Evolutionary conservation across 2,113 vertebrate species (phyloP), one percentile per base, ranked within the genome.

Genomic region (Euleptes europaea): DNA sequence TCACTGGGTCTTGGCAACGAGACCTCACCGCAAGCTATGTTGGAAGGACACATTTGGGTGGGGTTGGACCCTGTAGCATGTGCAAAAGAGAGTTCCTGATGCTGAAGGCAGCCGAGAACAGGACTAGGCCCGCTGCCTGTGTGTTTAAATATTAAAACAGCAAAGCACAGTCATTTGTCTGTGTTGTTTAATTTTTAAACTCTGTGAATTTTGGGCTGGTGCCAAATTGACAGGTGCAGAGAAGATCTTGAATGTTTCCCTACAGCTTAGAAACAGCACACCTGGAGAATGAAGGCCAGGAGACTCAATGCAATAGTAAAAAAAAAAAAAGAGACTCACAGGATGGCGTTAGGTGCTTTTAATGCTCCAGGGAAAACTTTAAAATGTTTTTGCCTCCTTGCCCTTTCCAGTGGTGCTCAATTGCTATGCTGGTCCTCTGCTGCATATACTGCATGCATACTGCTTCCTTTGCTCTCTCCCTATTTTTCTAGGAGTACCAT

Each of bases 81-180:
- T 79, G 38, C 57, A 49, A 49, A 65, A 19, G 51, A 47, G 31
- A 63, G 15, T 47, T 67, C 44, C 19, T 84, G 60, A 57, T 67
- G 65, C 84, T 10, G 26, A 71, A 79, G 76, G 51, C 40, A 79
- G 51, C 23, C 28, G 67, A 47, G 67, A 85, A 40, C 67, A 63
- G 67, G 35, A 72, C 35, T 42, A 28, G 42, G 51, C 57, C 23
- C 13, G 8, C 10, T 33, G 49, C n/a, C 3, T 19, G 8, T 17
- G n/a, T 72, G 51, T 44, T 63, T 85, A 79, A 79, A 63, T 79
- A 85, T 85, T 85, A 79, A 85, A 73, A n/a, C n/a, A n/a, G 76
- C 54, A 79, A 85, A 79, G 75, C 76, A 35, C 66, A 35, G 31
- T 47, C 38, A 17, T 85, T 49, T 79, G 76, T 79, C 84, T 79